These are phyloP conservation scores for Mormyrus hasselquistii DNA, from an alignment of 2,797 vertebrate genomes.

Conservation along the genomic window DNA sequence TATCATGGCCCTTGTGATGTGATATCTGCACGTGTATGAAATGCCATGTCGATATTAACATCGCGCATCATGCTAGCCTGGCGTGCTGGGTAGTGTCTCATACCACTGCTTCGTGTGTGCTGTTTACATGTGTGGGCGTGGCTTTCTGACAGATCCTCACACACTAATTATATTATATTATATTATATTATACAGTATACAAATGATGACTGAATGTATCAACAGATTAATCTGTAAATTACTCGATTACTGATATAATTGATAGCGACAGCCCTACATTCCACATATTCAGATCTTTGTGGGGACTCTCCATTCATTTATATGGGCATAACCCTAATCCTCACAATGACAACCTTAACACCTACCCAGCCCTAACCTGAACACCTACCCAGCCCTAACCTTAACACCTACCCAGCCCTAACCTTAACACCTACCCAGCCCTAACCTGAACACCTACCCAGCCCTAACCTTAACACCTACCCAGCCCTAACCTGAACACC, in stretches of 20 bases:
- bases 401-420: not conserved
- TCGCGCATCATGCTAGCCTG: not conserved
- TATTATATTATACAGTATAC: not conserved
- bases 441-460: too few species aligned
- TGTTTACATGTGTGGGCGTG: not conserved
- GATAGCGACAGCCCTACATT: too few species aligned
- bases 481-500: not conserved
- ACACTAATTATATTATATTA: not conserved
- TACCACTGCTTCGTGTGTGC: not conserved
- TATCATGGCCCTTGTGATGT: not conserved
- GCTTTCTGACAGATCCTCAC: not conserved
- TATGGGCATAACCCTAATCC: not conserved
- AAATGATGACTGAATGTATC: not conserved
- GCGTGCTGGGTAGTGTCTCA: too few species aligned
- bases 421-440: not conserved
- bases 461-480: too few species aligned
- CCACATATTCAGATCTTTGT: not conserved
- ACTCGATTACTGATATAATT: too few species aligned
- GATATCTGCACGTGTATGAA: not conserved
- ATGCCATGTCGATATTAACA: not conserved
- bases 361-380: too few species aligned
- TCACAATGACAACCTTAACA: not conserved
- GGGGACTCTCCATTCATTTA: not conserved
- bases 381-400: too few species aligned
- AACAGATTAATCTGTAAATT: too few species aligned